phyloP scores from a whole-genome alignment of 2,888 invertebrate genomes.

The Drosophila birchii region DNA sequence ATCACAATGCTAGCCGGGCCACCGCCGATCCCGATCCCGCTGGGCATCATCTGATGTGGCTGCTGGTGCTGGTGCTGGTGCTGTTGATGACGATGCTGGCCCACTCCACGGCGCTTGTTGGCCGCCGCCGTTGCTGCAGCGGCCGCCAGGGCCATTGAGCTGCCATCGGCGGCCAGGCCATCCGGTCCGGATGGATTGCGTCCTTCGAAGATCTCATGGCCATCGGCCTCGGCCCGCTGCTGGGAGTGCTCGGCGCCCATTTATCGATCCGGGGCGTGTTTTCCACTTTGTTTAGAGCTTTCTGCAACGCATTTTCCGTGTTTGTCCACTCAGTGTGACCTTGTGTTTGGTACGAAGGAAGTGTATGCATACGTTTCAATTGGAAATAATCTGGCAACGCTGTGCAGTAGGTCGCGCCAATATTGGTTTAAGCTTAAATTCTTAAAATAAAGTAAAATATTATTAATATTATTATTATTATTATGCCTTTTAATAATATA shows the following conservation, averaged over 20 bases:
- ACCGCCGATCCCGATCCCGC: constrained; percentile 11
- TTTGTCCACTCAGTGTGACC: background rate
- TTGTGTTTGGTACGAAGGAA: no score
- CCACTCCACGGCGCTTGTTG: constrained; percentile 66
- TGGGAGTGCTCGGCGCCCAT: constrained; percentile 89
- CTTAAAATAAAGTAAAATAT: no score
- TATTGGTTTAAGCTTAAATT: background rate
- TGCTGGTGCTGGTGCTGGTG: background rate
- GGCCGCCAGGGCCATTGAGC: constrained; percentile 51
- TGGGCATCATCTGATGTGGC: constrained; percentile 16
- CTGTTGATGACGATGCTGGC: constrained; percentile 24
- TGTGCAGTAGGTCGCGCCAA: background rate
- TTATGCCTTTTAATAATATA: no score
- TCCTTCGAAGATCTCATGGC: constrained; percentile 79
- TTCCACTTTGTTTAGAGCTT: constrained; percentile 9
- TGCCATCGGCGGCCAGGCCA: constrained; percentile 40
- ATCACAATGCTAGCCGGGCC: constrained; percentile 69
- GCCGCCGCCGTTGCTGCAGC: constrained; percentile 66
- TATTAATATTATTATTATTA: no score
- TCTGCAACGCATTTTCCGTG: constrained; percentile 1
- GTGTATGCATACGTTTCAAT: background rate
- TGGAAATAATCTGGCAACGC: background rate
- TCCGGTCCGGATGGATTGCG: constrained; percentile 33
- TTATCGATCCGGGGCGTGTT: constrained; percentile 37
- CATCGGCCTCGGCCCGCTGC: constrained; percentile 82